Base-by-base conservation (phyloP, 2,888 invertebrate species). In the Metellina segmentata region DNA sequence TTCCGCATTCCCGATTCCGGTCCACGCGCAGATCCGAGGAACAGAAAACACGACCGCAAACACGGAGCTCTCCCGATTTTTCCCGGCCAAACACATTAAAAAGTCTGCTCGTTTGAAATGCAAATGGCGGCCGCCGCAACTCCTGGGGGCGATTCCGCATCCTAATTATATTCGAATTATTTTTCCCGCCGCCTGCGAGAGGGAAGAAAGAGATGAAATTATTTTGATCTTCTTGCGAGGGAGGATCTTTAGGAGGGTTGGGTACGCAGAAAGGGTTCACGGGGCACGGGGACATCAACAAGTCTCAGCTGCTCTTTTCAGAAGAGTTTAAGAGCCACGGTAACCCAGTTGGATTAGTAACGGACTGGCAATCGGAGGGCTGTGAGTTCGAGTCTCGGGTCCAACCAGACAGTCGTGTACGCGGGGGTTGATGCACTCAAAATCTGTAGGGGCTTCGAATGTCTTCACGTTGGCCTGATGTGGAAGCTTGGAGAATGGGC, bases 101-200 rank as follows among this genome's bases (percentile, higher is more conserved):
- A 82, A 82, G 82, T 71, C 51, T 72, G n/a, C 19, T 16, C 52
- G 20, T 82, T 71, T 82, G 82, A 82, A 82, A 82, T 82, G 82
- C 82, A 82, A 82, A 82, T 82, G 19, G 52, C 19, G 61, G 9
- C 13, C 11, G 6, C 51, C 51, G n/a, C 69, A n/a, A 7, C 48
- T 81, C 81, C 20, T 11, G 8, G 70, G 61, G 75, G 34, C 61
- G 34, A 51, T 77, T 78, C 77, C 19, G 85, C 75, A 20, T 85
- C 69, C 78, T 86, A 86, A 86, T 86, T 49, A 86, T 78, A 78
- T 78, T 75, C 70, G 70, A 78, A 86, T 78, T 86, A 86, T 86
- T 86, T 86, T 86, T 78, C 70, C 49, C 48, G 13, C 61, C 9
- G 20, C 61, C 81, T 51, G 19, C 16, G 8, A 11, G 20, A 69